Evolutionary conservation across 1,140 invertebrate genomes (phyloP).

Genomic region (Phymorhynchus buccinoides): DNA sequence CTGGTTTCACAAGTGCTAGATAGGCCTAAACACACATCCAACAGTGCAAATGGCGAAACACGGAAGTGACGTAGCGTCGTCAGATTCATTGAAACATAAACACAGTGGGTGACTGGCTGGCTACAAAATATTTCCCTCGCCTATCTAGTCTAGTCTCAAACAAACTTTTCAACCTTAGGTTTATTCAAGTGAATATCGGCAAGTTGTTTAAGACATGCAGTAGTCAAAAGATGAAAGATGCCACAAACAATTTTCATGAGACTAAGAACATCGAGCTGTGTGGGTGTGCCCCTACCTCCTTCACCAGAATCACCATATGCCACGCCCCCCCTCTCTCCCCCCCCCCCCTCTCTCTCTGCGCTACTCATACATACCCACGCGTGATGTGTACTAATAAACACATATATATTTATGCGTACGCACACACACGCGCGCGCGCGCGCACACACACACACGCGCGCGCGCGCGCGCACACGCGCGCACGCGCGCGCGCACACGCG

Average conservation of each 20-base stretch:
- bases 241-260: too few species aligned
- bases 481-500: not conserved
- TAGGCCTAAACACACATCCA: not conserved
- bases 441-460: too few species aligned
- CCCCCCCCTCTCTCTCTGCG: not conserved
- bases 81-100: slow-evolving; percentile 35
- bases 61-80: slow-evolving; percentile 46
- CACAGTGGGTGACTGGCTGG: slow-evolving; percentile 20
- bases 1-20: not conserved
- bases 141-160: too few species aligned
- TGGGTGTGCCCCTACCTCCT: too few species aligned
- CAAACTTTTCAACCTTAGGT: too few species aligned
- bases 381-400: too few species aligned
- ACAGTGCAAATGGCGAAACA: slow-evolving; percentile 27
- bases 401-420: not conserved
- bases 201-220: too few species aligned
- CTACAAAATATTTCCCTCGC: too few species aligned
- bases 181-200: too few species aligned
- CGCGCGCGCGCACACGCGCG: not conserved
- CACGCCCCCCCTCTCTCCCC: not conserved
- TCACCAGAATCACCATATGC: too few species aligned
- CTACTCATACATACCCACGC: not conserved
- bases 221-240: too few species aligned
- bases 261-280: too few species aligned
- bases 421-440: not conserved